Evolutionary conservation across 2,888 invertebrate species (phyloP).

Genomic region (Heliconius aoede): DNA sequence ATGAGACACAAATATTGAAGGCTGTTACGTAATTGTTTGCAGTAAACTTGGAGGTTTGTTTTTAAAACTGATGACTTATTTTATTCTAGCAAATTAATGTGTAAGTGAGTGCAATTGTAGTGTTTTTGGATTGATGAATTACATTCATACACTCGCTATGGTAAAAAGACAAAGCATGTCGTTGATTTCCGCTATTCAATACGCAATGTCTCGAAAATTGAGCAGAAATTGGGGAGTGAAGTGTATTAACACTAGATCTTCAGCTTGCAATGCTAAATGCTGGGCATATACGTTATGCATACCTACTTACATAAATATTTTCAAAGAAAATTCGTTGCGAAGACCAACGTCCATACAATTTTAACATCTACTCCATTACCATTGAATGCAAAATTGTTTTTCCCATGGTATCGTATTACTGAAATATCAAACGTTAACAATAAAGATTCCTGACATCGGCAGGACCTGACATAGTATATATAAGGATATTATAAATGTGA

Average conservation of each 20-base stretch:
- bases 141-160: too few species aligned
- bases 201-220: too few species aligned
- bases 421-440: constrained; percentile 44
- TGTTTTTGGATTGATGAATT: too few species aligned
- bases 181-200: too few species aligned
- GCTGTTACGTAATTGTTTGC: not conserved
- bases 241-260: too few species aligned
- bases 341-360: constrained; percentile 3
- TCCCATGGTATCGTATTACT: constrained; percentile 31
- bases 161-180: too few species aligned
- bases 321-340: not conserved
- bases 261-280: too few species aligned
- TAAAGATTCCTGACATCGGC: constrained; percentile 40
- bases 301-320: too few species aligned
- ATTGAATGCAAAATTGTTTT: constrained; percentile 31
- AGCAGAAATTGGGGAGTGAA: too few species aligned
- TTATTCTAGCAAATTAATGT: not conserved
- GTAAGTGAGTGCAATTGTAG: too few species aligned
- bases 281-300: too few species aligned
- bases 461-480: not conserved
- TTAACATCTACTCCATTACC: constrained; percentile 10
- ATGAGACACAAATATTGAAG: constrained; percentile 23
- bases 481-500: constrained; percentile 19
- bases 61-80: not conserved
- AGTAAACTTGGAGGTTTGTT: not conserved